Base-by-base conservation (phyloP, 2,888 invertebrate genomes). In the Leucoptera coffeella region DNA sequence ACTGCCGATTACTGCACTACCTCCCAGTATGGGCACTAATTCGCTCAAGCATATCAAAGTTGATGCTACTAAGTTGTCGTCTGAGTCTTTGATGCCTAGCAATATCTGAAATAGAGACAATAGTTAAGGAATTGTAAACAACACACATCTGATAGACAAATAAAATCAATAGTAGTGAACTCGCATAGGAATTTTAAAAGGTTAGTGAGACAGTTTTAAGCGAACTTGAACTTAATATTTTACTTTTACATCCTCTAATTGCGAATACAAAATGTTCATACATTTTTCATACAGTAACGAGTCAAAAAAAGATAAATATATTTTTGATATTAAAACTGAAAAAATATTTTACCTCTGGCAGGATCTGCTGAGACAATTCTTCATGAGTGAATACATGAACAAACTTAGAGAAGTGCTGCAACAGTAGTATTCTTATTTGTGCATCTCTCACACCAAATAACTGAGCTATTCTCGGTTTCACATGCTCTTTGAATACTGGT, bases 401-500 rank as follows among this genome's bases (percentile, higher is more conserved):
- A 51, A 81, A 93, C 33, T 79, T 75, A 27, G 77, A 74, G 42
- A 94, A 89, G 52, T 91, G 83, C 28, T 77, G 76, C 20, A 94
- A 60, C 12, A 94, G 62, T 23, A 90, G 69, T 36, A 85, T 72
- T 31, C 93, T 77, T 22, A 72, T 67, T 55, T 91, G 87, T 22
- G 80, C 78, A 51, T 94, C 93, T 36, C 87, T 77, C 3, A 94
- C 85, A 39, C 82, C 80, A 61, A 93, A 91, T 51, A 89, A 78
- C 43, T 85, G 82, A 36, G 86, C 58, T 19, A 89, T 53, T 59
- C 80, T 81, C 27, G 85, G 92, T 38, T 87, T 77, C 14, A 94
- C 62, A 54, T 81, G 78, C 38, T 77, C 77, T 40, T 78, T 80
- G 47, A 86, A 92, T 3, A 79, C 76, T 30, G 71, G 56, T 22